These are phyloP conservation scores for Hirtodrosophila trivittata DNA, from an alignment of 2,888 invertebrate species.

Conservation along the genomic window DNA sequence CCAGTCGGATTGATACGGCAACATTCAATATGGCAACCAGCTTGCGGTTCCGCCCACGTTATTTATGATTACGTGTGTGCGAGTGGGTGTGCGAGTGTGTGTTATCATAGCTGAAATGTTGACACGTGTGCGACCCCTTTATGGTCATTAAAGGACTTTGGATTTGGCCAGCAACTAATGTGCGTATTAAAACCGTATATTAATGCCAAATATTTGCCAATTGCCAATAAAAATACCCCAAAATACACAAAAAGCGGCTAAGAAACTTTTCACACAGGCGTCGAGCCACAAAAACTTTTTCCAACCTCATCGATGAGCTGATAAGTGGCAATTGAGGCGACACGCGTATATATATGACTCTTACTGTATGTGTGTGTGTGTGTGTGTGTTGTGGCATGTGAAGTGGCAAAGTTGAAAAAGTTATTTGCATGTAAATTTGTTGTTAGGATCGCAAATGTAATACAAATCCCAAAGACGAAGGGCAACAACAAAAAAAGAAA, in stretches of 20 bases:
- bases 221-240: slow-evolving; percentile 48
- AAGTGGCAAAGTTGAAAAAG: slow-evolving; percentile 76
- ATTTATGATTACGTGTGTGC: slow-evolving; percentile 62
- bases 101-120: slow-evolving; percentile 26
- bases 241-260: slow-evolving; percentile 33
- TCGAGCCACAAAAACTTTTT: slow-evolving; percentile 43
- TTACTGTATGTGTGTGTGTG: slow-evolving; percentile 13
- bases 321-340: slow-evolving; percentile 73
- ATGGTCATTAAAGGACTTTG: slow-evolving; percentile 63
- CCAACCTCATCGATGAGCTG: slow-evolving; percentile 74
- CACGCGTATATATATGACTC: slow-evolving; percentile 32
- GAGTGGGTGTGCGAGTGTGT: slow-evolving; percentile 23
- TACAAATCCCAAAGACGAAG: slow-evolving; percentile 51
- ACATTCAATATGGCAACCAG: slow-evolving; percentile 36
- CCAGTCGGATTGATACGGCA: slow-evolving; percentile 26
- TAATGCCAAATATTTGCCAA: slow-evolving; percentile 56
- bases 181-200: slow-evolving; percentile 68
- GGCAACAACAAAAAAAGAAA: slow-evolving; percentile 34
- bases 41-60: slow-evolving; percentile 50
- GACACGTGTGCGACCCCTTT: slow-evolving; percentile 51
- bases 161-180: slow-evolving; percentile 67
- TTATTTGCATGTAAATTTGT: slow-evolving; percentile 79
- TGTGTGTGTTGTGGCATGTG: slow-evolving; percentile 29
- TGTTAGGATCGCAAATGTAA: slow-evolving; percentile 72
- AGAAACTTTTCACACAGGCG: slow-evolving; percentile 38